Conservation (phyloP, 2,888 invertebrate species). For the Poecilus cupreus region DNA sequence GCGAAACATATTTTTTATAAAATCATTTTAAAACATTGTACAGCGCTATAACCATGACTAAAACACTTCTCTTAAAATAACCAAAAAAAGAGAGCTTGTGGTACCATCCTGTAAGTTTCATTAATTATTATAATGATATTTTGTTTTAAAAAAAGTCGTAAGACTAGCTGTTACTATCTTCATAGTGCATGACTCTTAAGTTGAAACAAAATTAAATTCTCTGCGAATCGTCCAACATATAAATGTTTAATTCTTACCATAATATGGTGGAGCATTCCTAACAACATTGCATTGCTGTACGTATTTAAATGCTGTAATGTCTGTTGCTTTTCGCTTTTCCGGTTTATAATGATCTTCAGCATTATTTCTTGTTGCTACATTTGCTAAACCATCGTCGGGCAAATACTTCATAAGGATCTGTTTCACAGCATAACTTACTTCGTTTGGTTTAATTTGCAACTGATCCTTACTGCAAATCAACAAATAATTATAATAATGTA, state of each 20-base stretch:
- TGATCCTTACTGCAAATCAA: slow-evolving; percentile 21
- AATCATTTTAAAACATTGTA: too few relatives aligned
- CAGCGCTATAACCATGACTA: too few relatives aligned
- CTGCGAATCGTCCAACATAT: too few relatives aligned
- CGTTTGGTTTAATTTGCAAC: slow-evolving; percentile 65
- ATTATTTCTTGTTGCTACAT: slow-evolving; percentile 64
- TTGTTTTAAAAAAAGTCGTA: too few relatives aligned
- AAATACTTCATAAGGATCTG: slow-evolving; percentile 76
- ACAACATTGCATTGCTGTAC: slow-evolving; percentile 49
- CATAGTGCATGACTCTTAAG: too few relatives aligned
- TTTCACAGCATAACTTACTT: slow-evolving; percentile 76
- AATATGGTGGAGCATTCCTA: slow-evolving; percentile 17
- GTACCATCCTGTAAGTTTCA: too few relatives aligned
- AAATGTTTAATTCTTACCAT: slow-evolving; percentile 27
- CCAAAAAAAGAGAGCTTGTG: too few relatives aligned
- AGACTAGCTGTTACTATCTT: too few relatives aligned
- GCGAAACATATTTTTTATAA: too few relatives aligned
- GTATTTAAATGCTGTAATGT: slow-evolving; percentile 37
- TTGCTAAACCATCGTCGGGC: slow-evolving; percentile 72
- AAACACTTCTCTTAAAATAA: too few relatives aligned
- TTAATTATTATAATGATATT: too few relatives aligned
- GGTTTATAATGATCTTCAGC: slow-evolving; percentile 56
- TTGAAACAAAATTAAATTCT: too few relatives aligned
- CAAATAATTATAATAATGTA: neutral
- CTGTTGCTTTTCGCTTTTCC: slow-evolving; percentile 66